Evolutionary conservation across 1,140 invertebrate genomes (phyloP).

Genomic region (Belonocnema kinseyi): DNA sequence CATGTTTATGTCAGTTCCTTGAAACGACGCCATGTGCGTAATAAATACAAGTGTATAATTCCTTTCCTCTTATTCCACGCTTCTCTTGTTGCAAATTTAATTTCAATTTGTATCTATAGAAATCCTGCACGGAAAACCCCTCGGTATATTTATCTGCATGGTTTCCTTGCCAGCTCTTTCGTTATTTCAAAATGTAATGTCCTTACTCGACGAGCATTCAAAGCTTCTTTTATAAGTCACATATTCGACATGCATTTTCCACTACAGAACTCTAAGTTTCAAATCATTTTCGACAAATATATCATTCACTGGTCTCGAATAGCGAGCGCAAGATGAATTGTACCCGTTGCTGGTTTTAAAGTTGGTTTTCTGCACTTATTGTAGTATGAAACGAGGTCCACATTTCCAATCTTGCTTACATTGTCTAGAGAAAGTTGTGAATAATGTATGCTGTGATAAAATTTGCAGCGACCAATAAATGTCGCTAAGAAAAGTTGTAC

Average conservation of each 20-base stretch:
- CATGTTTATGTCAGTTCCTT: too few species aligned
- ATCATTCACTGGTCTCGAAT: neutral
- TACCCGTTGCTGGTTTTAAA: neutral
- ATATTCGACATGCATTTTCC: neutral
- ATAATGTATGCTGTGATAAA: constrained; percentile 30
- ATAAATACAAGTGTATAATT: neutral
- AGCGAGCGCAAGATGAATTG: neutral
- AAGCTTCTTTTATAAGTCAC: neutral
- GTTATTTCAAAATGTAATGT: constrained; percentile 1
- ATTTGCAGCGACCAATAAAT: constrained; percentile 23
- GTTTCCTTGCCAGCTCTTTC: neutral
- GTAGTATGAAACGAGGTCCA: constrained; percentile 2
- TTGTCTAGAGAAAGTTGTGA: constrained; percentile 20
- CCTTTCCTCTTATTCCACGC: neutral
- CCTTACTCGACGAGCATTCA: neutral
- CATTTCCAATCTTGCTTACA: constrained; percentile 11
- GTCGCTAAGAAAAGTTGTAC: neutral
- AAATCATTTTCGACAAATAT: neutral
- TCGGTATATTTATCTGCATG: constrained; percentile 4
- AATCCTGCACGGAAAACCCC: neutral
- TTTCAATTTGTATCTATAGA: constrained; percentile 22
- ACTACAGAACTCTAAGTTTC: neutral
- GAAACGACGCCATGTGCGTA: too few species aligned
- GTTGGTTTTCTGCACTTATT: neutral
- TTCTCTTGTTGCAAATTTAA: constrained; percentile 14